Evolutionary conservation across 2,888 invertebrate genomes (phyloP).

Genomic region (Oxycera nigricornis): DNA sequence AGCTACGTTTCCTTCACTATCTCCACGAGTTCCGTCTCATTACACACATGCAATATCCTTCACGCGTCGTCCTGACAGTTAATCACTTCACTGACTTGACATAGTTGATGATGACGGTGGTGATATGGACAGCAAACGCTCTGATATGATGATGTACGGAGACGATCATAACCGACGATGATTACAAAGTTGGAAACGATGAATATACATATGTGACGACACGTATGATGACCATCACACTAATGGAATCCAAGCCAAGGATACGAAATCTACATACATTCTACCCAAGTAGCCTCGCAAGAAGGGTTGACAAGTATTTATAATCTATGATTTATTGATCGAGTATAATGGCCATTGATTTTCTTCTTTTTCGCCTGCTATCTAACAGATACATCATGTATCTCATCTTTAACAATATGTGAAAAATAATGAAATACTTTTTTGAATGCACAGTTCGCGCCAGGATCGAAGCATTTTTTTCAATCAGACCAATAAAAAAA

Average conservation of each 20-base stretch:
- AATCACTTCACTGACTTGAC: slow-evolving; percentile 37
- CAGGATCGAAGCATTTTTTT: background rate
- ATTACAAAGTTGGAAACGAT: slow-evolving; percentile 31
- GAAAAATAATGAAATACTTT: slow-evolving; percentile 19
- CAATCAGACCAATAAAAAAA: slow-evolving; percentile 34
- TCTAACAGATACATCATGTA: background rate
- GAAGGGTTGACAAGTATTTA: slow-evolving; percentile 18
- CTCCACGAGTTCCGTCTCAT: slow-evolving; percentile 39
- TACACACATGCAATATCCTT: slow-evolving; percentile 38
- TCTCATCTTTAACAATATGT: background rate
- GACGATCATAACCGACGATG: background rate
- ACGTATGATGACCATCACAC: slow-evolving; percentile 25
- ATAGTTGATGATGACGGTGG: slow-evolving; percentile 35
- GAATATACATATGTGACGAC: slow-evolving; percentile 5
- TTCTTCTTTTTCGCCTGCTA: background rate
- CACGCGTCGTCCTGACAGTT: slow-evolving; percentile 33
- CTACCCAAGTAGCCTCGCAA: background rate
- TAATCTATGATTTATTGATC: slow-evolving; percentile 33
- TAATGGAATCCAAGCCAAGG: slow-evolving; percentile 13
- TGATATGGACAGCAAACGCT: background rate
- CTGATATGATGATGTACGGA: background rate
- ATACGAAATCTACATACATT: background rate
- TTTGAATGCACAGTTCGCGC: background rate
- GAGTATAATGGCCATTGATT: slow-evolving; percentile 5
- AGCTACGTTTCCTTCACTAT: slow-evolving; percentile 37